A percentile compares a stretch with the other conserved stretches of the same genome.
Conservation (phyloP, 2,113 vertebrate species). For the Aegotheles bennettii region DNA sequence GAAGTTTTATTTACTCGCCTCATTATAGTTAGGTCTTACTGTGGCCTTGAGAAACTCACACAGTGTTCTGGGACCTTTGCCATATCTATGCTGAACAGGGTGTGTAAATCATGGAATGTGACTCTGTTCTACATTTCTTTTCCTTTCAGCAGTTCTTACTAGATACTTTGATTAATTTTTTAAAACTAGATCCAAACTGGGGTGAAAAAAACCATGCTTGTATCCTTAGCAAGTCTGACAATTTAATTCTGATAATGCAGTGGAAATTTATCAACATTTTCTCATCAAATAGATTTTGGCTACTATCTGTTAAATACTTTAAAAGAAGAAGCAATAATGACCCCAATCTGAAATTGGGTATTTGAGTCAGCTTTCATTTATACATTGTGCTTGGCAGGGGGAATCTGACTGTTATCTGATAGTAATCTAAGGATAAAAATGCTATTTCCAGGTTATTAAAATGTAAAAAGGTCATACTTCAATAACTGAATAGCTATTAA, state of each 20-base stretch:
- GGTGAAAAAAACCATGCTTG: fast-evolving
- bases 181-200: not conserved
- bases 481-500: conserved; percentile 48
- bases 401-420: conserved; percentile 35
- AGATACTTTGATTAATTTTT: not conserved
- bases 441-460: conserved; percentile 64
- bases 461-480: conserved; percentile 32
- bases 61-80: conserved; percentile 14
- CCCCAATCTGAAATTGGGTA: conserved; percentile 17
- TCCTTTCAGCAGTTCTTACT: not conserved
- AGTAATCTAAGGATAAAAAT: conserved; percentile 64
- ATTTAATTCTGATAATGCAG: not conserved
- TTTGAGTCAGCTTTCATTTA: conserved; percentile 45
- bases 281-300: not conserved
- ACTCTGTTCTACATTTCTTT: not conserved
- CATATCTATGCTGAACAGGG: not conserved
- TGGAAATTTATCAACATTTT: not conserved
- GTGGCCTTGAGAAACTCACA: not conserved
- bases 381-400: not conserved
- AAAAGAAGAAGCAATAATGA: not conserved
- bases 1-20: not conserved
- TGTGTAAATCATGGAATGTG: not conserved
- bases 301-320: not conserved
- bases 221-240: not conserved
- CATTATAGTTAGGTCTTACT: not conserved